A percentile compares a stretch with the other conserved stretches of the same genome.
Evolutionary conservation across 2,113 vertebrate species (phyloP).

Genomic region (Ictalurus punctatus): DNA sequence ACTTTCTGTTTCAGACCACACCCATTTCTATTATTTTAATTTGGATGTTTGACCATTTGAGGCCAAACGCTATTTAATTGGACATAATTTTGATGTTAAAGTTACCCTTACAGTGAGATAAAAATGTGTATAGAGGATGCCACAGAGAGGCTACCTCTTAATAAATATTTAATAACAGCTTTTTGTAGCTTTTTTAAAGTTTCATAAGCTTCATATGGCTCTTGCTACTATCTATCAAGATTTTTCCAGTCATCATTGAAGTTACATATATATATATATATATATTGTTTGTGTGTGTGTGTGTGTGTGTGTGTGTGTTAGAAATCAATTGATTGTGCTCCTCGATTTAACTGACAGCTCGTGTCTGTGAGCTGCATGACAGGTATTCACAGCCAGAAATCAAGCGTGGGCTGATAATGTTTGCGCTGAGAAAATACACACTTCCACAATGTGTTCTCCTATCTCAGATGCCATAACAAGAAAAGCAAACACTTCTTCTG

Average conservation of each 20-base stretch:
- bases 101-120: not conserved
- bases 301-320: not conserved
- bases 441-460: constrained; percentile 2
- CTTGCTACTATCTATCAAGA: not conserved
- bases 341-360: not conserved
- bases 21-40: not conserved
- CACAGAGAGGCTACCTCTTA: not conserved
- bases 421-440: constrained; percentile 22
- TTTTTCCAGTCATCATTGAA: not conserved
- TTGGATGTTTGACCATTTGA: not conserved
- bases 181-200: not conserved
- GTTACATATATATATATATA: not conserved
- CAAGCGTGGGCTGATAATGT: constrained; percentile 13
- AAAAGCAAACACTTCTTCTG: not conserved
- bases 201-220: not conserved
- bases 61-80: not conserved
- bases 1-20: not conserved
- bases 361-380: not conserved
- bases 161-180: constrained; percentile 6
- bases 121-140: not conserved
- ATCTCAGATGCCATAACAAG: not conserved
- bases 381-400: constrained; percentile 15
- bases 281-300: too few species aligned
- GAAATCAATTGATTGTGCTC: not conserved
- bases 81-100: not conserved